Evolutionary conservation across 2,113 vertebrate genomes (phyloP).

Genomic region (Triplophysa siluroides): DNA sequence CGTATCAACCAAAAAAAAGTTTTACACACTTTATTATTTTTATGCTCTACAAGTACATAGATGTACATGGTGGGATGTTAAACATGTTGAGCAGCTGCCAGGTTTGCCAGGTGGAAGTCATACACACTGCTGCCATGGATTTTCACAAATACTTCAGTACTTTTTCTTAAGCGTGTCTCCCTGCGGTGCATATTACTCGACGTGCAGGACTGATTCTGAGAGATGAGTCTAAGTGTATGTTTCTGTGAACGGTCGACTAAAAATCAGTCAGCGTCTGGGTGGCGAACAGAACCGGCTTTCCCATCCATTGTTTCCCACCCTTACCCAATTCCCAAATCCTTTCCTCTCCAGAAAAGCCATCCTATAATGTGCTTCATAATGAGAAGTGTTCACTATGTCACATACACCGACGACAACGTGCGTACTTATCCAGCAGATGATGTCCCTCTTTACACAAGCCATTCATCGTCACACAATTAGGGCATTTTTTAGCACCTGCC

Average conservation of each 20-base stretch:
- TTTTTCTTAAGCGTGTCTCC: conserved; percentile 18
- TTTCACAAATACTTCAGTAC: conserved; percentile 38
- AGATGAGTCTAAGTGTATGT: not conserved
- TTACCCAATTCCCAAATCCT: not conserved
- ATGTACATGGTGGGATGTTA: conserved; percentile 22
- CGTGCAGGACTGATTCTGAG: conserved; percentile 28
- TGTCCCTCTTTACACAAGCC: conserved; percentile 45
- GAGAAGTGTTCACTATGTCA: conserved; percentile 16
- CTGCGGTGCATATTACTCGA: conserved; percentile 36
- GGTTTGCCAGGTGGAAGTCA: conserved; percentile 36
- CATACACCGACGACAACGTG: conserved; percentile 8
- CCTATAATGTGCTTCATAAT: conserved; percentile 10
- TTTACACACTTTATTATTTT: conserved; percentile 33
- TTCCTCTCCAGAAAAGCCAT: conserved; percentile 15
- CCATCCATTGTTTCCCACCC: conserved; percentile 4
- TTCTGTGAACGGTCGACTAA: conserved; percentile 17
- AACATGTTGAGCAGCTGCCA: conserved; percentile 43
- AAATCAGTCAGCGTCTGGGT: conserved; percentile 2
- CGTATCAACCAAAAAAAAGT: conserved; percentile 15
- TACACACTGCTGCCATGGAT: conserved; percentile 11
- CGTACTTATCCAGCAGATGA: conserved; percentile 39
- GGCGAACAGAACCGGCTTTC: conserved; percentile 21
- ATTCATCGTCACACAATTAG: conserved; percentile 52
- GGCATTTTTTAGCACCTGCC: conserved; percentile 56
- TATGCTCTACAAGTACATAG: conserved; percentile 28